Conservation (phyloP, 2,888 invertebrate genomes). For the Aleiodes leptofemur region DNA sequence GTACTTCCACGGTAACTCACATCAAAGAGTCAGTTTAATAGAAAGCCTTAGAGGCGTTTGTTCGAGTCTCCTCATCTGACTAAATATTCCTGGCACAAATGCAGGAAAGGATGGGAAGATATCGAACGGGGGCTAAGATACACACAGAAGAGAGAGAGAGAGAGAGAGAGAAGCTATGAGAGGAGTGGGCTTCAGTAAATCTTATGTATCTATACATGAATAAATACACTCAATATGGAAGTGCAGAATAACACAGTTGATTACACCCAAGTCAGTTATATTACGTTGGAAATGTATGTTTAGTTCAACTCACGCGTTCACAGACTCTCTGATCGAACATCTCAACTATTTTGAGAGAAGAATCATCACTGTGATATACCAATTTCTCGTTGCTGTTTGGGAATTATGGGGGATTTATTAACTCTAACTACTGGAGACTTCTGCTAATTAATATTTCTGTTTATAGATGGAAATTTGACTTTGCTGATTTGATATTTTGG, state of each 20-base stretch:
- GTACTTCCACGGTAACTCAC: slow-evolving; percentile 71
- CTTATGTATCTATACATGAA: slow-evolving; percentile 67
- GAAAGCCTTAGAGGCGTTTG: slow-evolving; percentile 80
- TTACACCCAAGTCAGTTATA: slow-evolving; percentile 35
- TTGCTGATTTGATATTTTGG: background rate
- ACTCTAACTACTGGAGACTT: slow-evolving; percentile 55
- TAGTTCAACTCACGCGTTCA: slow-evolving; percentile 15
- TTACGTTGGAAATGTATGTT: background rate
- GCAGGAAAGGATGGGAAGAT: slow-evolving; percentile 56
- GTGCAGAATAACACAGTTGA: slow-evolving; percentile 36
- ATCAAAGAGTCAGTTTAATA: slow-evolving; percentile 77
- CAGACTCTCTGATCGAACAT: slow-evolving; percentile 17
- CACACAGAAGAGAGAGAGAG: slow-evolving; percentile 55
- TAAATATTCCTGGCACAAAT: slow-evolving; percentile 72
- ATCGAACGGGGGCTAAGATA: slow-evolving; percentile 71
- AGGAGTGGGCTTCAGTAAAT: slow-evolving; percentile 54
- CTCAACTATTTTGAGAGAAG: slow-evolving; percentile 42
- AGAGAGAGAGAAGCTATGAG: slow-evolving; percentile 46
- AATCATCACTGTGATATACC: slow-evolving; percentile 38
- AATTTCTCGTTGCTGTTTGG: slow-evolving; percentile 15
- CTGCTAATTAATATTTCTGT: slow-evolving; percentile 72
- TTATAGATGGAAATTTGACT: slow-evolving; percentile 61
- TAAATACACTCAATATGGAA: slow-evolving; percentile 43
- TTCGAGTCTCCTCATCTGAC: slow-evolving; percentile 77
- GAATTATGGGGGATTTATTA: slow-evolving; percentile 46